Percentiles rank a stretch among this genome's conserved stretches.
These are phyloP conservation scores for Falco punctatus DNA, from an alignment of 2,113 vertebrate species.

Conservation along the genomic window DNA sequence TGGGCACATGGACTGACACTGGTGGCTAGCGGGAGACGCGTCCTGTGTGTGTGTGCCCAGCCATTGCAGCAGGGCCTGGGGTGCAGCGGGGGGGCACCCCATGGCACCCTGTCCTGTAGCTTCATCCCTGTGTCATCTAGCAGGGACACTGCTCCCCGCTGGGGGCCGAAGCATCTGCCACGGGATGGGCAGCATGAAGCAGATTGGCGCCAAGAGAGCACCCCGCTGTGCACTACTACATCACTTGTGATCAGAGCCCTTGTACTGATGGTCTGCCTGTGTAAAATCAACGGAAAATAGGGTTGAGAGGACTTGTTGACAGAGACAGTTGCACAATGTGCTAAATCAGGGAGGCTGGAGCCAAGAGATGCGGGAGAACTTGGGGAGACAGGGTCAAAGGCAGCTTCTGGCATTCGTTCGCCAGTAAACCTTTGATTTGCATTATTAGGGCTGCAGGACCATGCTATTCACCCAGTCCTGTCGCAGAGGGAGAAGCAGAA, in stretches of 20 bases:
- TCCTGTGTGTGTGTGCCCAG: neutral
- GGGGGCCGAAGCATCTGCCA: neutral
- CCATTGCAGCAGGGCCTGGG: neutral
- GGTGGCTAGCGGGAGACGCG: neutral
- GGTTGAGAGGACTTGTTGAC: neutral
- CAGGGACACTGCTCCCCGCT: accelerated
- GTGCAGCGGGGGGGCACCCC: neutral
- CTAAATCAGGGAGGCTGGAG: neutral
- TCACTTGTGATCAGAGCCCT: accelerated
- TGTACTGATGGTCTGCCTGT: neutral
- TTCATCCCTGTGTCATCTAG: neutral
- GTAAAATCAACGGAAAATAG: neutral
- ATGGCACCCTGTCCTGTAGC: accelerated
- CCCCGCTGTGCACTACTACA: accelerated
- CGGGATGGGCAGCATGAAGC: accelerated
- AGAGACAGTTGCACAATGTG: neutral
- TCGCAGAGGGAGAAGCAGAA: neutral
- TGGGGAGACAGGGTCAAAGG: neutral
- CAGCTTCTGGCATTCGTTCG: neutral
- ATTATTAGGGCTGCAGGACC: neutral
- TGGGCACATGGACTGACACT: neutral
- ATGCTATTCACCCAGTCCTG: neutral
- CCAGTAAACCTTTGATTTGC: neutral
- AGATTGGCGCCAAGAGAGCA: accelerated
- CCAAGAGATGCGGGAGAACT: neutral